These are phyloP conservation scores for Sarcophaga subvicina DNA, from an alignment of 2,888 invertebrate genomes.

Conservation along the genomic window DNA sequence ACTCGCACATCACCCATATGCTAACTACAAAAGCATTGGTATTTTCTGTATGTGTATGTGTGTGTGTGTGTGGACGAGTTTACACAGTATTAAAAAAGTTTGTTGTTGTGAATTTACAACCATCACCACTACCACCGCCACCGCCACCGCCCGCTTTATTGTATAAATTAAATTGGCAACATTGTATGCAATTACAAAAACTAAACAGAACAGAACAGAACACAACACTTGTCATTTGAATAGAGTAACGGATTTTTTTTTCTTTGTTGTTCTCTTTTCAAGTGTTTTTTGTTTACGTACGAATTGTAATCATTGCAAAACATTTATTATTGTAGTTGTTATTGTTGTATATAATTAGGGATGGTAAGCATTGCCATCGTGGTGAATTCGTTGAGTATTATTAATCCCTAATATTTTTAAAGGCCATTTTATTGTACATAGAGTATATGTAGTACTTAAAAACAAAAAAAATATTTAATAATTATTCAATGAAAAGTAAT, in stretches of 20 bases:
- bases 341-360: background rate
- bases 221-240: slow-evolving; percentile 34
- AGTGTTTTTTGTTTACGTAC: no score
- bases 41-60: no score
- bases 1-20: background rate
- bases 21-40: background rate
- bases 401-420: no score
- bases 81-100: background rate
- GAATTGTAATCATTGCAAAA: background rate
- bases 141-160: background rate
- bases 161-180: background rate
- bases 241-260: slow-evolving; percentile 28
- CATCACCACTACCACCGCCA: background rate
- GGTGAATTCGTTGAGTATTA: no score
- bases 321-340: background rate
- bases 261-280: background rate
- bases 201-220: background rate
- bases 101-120: background rate
- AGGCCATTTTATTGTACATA: background rate
- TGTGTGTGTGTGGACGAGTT: background rate
- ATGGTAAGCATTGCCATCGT: no score
- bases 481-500: background rate
- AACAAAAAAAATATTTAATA: background rate
- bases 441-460: no score
- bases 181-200: slow-evolving; percentile 1